phyloP scores from a whole-genome alignment of 2,797 vertebrate species.

The Eulemur albifrons region DNA sequence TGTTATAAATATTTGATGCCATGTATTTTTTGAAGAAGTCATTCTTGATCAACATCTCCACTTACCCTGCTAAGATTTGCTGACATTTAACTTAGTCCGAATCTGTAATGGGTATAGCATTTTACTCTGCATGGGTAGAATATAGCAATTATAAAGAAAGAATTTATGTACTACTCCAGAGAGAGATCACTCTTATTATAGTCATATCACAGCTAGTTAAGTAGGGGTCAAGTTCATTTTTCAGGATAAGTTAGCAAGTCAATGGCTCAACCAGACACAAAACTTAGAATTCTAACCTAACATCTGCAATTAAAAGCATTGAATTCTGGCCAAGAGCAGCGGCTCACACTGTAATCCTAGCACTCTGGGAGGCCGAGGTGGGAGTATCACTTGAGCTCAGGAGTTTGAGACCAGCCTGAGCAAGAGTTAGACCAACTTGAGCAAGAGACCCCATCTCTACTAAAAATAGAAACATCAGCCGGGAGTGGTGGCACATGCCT shows the following conservation, averaged over 20 bases:
- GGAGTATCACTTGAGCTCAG: too few relatives aligned
- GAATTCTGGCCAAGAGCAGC: too few relatives aligned
- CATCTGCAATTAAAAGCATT: background rate
- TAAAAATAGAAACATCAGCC: too few relatives aligned
- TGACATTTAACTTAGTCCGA: background rate
- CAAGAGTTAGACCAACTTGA: too few relatives aligned
- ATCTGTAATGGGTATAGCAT: constrained; percentile 8
- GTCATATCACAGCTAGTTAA: constrained; percentile 25
- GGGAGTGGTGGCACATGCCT: too few relatives aligned
- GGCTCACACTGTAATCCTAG: too few relatives aligned
- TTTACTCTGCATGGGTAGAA: constrained; percentile 23
- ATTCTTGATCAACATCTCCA: constrained; percentile 17
- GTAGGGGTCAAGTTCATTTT: background rate
- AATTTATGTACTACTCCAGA: background rate
- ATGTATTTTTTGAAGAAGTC: background rate
- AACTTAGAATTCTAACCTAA: background rate
- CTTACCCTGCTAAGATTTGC: background rate
- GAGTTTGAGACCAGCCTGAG: too few relatives aligned
- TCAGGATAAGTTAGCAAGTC: background rate
- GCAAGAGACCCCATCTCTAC: too few relatives aligned
- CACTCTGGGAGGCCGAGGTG: too few relatives aligned
- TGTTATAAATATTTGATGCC: background rate
- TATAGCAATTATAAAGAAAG: constrained; percentile 25
- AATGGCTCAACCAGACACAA: background rate
- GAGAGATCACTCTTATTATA: background rate